Conservation (phyloP, 2,888 invertebrate species). For the Craniophora ligustri region DNA sequence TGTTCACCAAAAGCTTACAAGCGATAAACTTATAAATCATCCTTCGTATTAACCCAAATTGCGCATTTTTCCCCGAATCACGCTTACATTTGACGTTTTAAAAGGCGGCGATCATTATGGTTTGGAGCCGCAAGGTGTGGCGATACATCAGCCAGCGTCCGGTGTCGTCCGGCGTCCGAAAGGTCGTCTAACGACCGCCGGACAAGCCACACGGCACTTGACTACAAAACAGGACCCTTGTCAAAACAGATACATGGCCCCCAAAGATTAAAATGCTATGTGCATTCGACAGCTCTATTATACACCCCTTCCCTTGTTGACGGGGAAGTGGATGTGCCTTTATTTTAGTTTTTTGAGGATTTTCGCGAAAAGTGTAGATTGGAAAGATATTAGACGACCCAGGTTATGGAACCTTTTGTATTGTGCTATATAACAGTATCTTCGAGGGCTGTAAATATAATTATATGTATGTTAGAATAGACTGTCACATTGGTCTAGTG, state of each 20-base stretch:
- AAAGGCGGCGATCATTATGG: constrained; percentile 5
- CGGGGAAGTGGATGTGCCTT: not conserved
- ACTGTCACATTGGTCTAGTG: too few species aligned
- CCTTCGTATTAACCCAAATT: constrained; percentile 4
- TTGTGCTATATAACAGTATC: not conserved
- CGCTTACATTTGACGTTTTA: constrained; percentile 2
- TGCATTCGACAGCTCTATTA: constrained; percentile 49
- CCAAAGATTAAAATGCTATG: constrained; percentile 55
- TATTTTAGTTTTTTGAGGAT: constrained; percentile 4
- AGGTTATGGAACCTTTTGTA: too few species aligned
- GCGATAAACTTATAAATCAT: constrained; percentile 8
- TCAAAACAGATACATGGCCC: constrained; percentile 48
- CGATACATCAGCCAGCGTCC: constrained; percentile 33
- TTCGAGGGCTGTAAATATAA: too few species aligned
- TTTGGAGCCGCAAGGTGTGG: constrained; percentile 9
- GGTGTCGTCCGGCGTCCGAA: constrained; percentile 13
- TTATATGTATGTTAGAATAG: constrained; percentile 2
- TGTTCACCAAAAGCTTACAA: not conserved
- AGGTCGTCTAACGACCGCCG: constrained; percentile 46
- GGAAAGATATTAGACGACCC: constrained; percentile 1
- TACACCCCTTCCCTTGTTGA: constrained; percentile 23
- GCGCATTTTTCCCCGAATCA: constrained; percentile 9
- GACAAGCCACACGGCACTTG: constrained; percentile 39
- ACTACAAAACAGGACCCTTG: constrained; percentile 59
- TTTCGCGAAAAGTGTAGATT: constrained; percentile 2